Percentiles rank a stretch among this genome's conserved stretches.
Conservation (phyloP, 2,888 invertebrate species). For the Aspidapion aeneum region DNA sequence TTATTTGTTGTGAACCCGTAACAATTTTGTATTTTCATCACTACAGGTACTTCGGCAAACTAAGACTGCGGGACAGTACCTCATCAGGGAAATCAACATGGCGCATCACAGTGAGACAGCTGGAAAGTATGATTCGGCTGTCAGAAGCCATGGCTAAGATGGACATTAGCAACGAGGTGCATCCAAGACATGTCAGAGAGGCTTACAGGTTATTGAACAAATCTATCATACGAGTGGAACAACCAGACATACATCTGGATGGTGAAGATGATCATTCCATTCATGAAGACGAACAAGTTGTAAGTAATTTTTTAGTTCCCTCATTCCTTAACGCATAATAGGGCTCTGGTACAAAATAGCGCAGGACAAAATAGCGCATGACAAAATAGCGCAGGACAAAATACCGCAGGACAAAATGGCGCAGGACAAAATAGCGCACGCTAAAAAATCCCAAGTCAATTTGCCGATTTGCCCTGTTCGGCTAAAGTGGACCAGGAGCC, state of each 20-base stretch:
- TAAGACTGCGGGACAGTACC: conserved; percentile 80
- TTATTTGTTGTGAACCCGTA: no score
- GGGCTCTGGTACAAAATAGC: no score
- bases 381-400: no score
- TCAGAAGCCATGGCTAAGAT: conserved; percentile 96
- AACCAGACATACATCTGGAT: conserved; percentile 92
- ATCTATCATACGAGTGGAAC: conserved; percentile 95
- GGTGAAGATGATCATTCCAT: conserved; percentile 61
- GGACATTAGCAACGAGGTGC: conserved; percentile 86
- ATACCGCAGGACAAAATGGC: no score
- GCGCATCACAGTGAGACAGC: conserved; percentile 95
- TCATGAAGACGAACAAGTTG: conserved; percentile 46
- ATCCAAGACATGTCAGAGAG: conserved; percentile 85
- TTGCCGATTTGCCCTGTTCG: no score
- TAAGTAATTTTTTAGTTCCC: conserved; percentile 4
- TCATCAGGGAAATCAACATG: conserved; percentile 68
- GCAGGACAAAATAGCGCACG: no score
- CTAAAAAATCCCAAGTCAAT: no score
- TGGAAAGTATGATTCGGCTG: conserved; percentile 93
- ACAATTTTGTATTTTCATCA: neutral
- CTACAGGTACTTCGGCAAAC: conserved; percentile 68
- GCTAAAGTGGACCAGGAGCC: no score
- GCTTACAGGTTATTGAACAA: conserved; percentile 87
- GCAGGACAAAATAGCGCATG: no score
- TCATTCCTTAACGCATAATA: no score